Evolutionary conservation across 2,888 invertebrate species (phyloP), one percentile per base, ranked within the genome.

Genomic region (Torymus aiolomorphi): DNA sequence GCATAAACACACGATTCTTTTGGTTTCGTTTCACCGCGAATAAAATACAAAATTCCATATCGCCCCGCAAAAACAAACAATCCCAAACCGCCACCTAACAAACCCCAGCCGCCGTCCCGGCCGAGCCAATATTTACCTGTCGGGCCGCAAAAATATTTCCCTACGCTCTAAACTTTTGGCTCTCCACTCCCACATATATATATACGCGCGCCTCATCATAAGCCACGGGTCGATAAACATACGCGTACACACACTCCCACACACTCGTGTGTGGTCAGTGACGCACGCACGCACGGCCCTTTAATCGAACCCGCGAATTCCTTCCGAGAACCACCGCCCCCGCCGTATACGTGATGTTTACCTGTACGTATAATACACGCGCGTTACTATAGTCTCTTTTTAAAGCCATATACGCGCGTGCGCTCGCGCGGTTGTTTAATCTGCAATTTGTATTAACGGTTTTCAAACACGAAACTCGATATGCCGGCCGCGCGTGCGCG

Each of bases 261-360:
- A 16, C 18, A 31, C 10, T 24, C 59, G 63, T 51, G 63, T 74
- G 51, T 67, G 56, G 49, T 67, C 75, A 67, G 52, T 76, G 76
- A 76, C 63, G 61, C 69, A 76, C 31, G 20, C 52, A 67, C 49
- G 18, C 10, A 49, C 42, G 69, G 74, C 69, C 69, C 69, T 78
- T 78, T 78, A 78, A 78, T 78, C 65, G 59, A 67, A 67, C 49
- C 31, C 61, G 59, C 66, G 56, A 78, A 72, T 73, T 72, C 61
- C 66, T 78, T 72, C 78, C 66, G 5, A 78, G 65, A 78, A 78
- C 4, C 59, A 31, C 0, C 42, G 8, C 8, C 42, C 42, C 1
- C 42, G 8, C 42, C 8, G 42, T 42, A 52, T 67, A 72, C 72
- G 72, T 67, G 72, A 73, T 67, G 56, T 73, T 73, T 76, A 56